Percentiles rank a stretch among this genome's conserved stretches.
These are phyloP conservation scores for Tragelaphus scriptus DNA, from an alignment of 2,113 vertebrate genomes.

Conservation along the genomic window DNA sequence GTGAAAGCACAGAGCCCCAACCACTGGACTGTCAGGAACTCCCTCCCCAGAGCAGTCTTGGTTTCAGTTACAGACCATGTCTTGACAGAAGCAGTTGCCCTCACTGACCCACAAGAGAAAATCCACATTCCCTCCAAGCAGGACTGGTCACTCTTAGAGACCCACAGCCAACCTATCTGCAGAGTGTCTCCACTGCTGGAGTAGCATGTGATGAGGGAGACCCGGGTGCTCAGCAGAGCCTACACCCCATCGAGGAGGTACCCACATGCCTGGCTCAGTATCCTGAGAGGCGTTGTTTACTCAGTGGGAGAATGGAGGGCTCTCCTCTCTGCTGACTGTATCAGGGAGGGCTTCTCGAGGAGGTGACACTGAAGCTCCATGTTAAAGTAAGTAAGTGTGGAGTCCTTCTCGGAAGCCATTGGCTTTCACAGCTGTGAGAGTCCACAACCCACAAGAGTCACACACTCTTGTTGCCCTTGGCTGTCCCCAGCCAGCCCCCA, in stretches of 20 bases:
- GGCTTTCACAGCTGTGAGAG: background rate
- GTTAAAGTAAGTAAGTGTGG: background rate
- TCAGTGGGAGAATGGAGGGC: background rate
- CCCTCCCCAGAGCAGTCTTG: background rate
- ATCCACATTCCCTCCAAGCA: background rate
- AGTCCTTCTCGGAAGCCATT: background rate
- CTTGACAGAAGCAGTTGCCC: background rate
- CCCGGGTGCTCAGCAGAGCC: background rate
- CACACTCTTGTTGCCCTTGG: background rate
- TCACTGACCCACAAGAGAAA: slow-evolving; percentile 67
- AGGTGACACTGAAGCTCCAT: background rate
- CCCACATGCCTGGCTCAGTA: background rate
- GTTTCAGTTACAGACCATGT: background rate
- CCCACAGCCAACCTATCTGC: background rate
- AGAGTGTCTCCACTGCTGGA: accelerated
- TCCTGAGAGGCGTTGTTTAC: background rate
- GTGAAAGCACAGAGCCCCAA: background rate
- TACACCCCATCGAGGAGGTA: accelerated
- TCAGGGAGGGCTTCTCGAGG: background rate
- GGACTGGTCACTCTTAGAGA: background rate
- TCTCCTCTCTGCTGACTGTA: background rate
- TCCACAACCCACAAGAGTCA: background rate
- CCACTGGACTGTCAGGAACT: background rate
- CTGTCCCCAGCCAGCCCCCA: background rate
- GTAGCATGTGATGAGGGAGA: no score